These are phyloP conservation scores for Helicoverpa assulta DNA, from an alignment of 2,888 invertebrate species.

Conservation along the genomic window DNA sequence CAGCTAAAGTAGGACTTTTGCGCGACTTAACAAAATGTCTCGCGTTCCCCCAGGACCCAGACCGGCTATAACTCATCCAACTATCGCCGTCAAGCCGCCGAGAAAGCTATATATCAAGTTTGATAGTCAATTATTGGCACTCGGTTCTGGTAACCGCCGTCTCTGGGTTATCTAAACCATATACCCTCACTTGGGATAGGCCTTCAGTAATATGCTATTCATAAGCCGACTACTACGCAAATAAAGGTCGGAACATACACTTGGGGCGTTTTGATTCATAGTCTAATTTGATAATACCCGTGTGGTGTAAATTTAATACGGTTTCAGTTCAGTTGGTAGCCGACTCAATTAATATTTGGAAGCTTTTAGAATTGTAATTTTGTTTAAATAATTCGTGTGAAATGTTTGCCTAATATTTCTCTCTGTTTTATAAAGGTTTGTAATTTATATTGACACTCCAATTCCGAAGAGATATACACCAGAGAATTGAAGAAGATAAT, in stretches of 20 bases:
- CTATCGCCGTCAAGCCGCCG: conserved; percentile 83
- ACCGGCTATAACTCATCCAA: conserved; percentile 84
- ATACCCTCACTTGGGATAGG: conserved; percentile 72
- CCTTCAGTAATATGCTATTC: conserved; percentile 80
- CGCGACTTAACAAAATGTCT: conserved; percentile 76
- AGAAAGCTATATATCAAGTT: conserved; percentile 88
- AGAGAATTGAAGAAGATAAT: conserved; percentile 35
- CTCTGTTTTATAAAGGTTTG: conserved; percentile 26
- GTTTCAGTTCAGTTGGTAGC: conserved; percentile 53
- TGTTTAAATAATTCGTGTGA: conserved; percentile 36
- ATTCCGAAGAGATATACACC: conserved; percentile 33
- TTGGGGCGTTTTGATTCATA: conserved; percentile 70
- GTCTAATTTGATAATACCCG: conserved; percentile 72
- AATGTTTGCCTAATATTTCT: conserved; percentile 29
- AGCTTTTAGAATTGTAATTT: conserved; percentile 45
- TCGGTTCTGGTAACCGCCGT: conserved; percentile 82
- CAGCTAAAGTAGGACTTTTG: conserved; percentile 69
- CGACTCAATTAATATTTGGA: conserved; percentile 55
- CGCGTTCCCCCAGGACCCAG: conserved; percentile 76
- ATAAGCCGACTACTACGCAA: conserved; percentile 73
- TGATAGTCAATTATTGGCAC: conserved; percentile 89
- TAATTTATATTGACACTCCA: conserved; percentile 43
- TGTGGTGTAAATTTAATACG: conserved; percentile 68
- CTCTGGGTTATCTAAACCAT: conserved; percentile 80
- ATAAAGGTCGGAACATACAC: conserved; percentile 69